Evolutionary conservation across 2,797 vertebrate genomes (phyloP).

Genomic region (Graptemys geographica): DNA sequence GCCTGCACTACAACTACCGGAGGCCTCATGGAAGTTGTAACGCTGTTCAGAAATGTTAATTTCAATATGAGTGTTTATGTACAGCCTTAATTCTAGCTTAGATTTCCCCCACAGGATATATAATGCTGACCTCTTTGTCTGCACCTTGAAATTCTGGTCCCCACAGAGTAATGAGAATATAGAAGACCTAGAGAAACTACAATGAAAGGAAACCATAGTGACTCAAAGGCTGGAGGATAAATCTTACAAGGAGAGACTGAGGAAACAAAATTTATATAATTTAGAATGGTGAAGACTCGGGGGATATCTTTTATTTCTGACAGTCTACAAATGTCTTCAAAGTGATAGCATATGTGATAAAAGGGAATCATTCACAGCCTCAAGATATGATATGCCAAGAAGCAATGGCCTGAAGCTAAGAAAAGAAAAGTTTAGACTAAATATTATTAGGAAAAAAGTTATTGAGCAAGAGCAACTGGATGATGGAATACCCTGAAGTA

Average conservation of each 20-base stretch:
- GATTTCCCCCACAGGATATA: not conserved
- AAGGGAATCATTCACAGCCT: conserved; percentile 16
- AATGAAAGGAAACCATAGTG: not conserved
- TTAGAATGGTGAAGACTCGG: not conserved
- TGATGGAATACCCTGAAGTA: not conserved
- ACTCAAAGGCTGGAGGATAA: not conserved
- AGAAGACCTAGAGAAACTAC: not conserved
- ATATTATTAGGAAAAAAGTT: not conserved
- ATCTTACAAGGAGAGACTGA: not conserved
- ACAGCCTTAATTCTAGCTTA: not conserved
- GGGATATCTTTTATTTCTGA: not conserved
- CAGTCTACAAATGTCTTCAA: not conserved
- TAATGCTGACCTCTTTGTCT: not conserved
- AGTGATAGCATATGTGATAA: not conserved
- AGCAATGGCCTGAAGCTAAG: not conserved
- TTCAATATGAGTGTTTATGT: not conserved
- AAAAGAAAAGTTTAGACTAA: conserved; percentile 14
- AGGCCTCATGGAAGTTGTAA: not conserved
- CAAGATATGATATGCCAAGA: conserved; percentile 2
- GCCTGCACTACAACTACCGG: not conserved
- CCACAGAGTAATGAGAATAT: not conserved
- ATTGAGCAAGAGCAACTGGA: conserved; percentile 3
- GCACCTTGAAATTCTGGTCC: not conserved
- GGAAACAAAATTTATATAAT: not conserved
- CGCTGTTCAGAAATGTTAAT: not conserved